Evolutionary conservation across 2,888 invertebrate species (phyloP).

Genomic region (Drosophila atripex): DNA sequence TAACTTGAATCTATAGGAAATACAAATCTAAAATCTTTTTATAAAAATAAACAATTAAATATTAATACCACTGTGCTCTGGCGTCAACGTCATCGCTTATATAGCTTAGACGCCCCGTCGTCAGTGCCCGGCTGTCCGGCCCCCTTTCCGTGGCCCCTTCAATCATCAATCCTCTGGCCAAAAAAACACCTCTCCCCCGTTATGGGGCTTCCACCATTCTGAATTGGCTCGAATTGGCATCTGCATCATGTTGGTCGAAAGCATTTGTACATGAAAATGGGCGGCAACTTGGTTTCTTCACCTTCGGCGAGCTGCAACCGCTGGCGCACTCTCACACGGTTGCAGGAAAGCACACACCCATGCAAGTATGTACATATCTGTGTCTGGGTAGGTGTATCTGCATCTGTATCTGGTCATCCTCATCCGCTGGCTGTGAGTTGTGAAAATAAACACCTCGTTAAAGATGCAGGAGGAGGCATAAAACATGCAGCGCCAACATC

Average conservation of each 20-base stretch:
- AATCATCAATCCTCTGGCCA: slow-evolving; percentile 2
- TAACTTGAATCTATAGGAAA: no score
- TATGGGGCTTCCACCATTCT: slow-evolving; percentile 17
- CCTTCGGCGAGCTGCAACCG: slow-evolving; percentile 70
- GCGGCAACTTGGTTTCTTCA: slow-evolving; percentile 77
- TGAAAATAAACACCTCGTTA: slow-evolving; percentile 82
- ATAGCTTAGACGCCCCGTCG: slow-evolving; percentile 73
- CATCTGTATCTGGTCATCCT: slow-evolving; percentile 29
- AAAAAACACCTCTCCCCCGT: background rate
- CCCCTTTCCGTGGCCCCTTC: slow-evolving; percentile 2
- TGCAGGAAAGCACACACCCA: background rate
- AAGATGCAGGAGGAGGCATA: slow-evolving; percentile 79
- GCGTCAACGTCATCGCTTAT: slow-evolving; percentile 70
- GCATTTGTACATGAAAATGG: slow-evolving; percentile 69
- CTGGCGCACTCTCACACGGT: slow-evolving; percentile 37
- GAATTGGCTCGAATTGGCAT: slow-evolving; percentile 56
- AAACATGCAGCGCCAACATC: slow-evolving; percentile 78
- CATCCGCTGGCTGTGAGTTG: slow-evolving; percentile 70
- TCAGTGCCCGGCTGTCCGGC: slow-evolving; percentile 42
- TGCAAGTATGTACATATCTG: slow-evolving; percentile 6
- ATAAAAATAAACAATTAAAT: background rate
- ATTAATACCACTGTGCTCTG: slow-evolving; percentile 38
- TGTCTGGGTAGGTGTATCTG: slow-evolving; percentile 11
- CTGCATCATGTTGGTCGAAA: slow-evolving; percentile 70
- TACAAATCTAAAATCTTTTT: no score